Evolutionary conservation across 2,113 vertebrate genomes (phyloP).

Genomic region (Dromas ardeola): DNA sequence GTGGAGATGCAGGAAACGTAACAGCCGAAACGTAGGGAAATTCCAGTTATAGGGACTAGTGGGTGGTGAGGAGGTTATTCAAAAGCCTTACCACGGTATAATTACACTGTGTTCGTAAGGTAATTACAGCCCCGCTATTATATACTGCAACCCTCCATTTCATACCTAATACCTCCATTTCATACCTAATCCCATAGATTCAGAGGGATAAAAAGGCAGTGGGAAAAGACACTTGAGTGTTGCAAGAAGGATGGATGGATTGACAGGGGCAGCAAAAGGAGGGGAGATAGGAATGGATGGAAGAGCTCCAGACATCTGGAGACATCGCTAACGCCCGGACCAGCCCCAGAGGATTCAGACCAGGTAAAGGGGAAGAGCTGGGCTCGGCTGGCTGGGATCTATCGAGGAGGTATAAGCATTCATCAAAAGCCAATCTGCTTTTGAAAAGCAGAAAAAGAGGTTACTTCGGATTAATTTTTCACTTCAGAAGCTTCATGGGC

Average conservation of each 20-base stretch:
- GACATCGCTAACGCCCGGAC: neutral
- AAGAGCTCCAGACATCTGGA: neutral
- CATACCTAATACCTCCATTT: neutral
- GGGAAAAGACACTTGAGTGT: neutral
- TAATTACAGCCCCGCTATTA: constrained; percentile 46
- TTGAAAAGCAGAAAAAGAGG: constrained; percentile 4
- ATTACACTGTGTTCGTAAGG: neutral
- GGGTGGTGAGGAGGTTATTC: constrained; percentile 1
- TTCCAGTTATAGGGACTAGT: neutral
- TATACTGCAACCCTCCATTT: neutral
- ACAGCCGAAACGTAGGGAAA: neutral
- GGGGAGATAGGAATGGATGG: neutral
- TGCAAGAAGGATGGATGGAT: neutral
- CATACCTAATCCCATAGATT: neutral
- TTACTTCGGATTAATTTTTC: constrained; percentile 48
- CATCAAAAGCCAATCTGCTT: constrained; percentile 42
- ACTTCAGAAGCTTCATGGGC: constrained; percentile 7
- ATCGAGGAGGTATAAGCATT: neutral
- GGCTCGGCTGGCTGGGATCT: neutral
- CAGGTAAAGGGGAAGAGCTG: neutral
- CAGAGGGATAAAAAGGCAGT: neutral
- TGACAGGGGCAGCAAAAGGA: neutral
- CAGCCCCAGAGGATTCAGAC: neutral
- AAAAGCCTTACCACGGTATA: neutral
- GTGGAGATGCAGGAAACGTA: neutral